Conservation (phyloP, 1,140 invertebrate species). For the Bombus haemorrhoidalis region DNA sequence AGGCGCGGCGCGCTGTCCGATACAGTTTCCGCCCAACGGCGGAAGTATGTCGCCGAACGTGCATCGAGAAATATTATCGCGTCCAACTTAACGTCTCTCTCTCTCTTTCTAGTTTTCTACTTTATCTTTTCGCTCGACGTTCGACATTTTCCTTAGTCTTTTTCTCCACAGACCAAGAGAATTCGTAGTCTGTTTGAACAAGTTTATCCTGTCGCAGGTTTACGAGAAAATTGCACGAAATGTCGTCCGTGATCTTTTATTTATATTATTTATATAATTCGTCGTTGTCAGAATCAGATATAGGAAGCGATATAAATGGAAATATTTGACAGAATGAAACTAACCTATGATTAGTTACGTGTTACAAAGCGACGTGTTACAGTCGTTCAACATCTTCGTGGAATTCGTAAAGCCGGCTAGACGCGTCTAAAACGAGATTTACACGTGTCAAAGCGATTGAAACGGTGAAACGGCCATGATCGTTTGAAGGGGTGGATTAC, state of each 20-base stretch:
- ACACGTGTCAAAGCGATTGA: neutral
- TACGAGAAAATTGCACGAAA: neutral
- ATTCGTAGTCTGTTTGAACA: neutral
- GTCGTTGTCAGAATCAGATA: neutral
- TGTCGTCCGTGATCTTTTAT: neutral
- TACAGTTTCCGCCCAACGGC: neutral
- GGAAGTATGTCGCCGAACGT: neutral
- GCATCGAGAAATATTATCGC: constrained; percentile 12
- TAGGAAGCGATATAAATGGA: neutral
- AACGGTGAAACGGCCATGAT: neutral
- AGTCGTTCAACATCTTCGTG: neutral
- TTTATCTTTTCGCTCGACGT: neutral
- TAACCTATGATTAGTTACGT: neutral
- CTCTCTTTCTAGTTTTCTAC: neutral
- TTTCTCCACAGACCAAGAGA: neutral
- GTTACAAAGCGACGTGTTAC: too few species aligned
- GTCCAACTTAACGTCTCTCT: constrained; percentile 4
- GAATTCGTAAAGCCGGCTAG: neutral
- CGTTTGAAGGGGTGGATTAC: neutral
- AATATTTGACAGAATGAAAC: too few species aligned
- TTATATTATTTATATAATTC: too few species aligned
- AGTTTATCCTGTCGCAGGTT: neutral
- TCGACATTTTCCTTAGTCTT: neutral
- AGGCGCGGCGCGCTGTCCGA: constrained; percentile 21
- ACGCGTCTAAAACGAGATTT: constrained; percentile 7